phyloP scores from a whole-genome alignment of 2,797 vertebrate species.

The Silurus lanzhouensis region DNA sequence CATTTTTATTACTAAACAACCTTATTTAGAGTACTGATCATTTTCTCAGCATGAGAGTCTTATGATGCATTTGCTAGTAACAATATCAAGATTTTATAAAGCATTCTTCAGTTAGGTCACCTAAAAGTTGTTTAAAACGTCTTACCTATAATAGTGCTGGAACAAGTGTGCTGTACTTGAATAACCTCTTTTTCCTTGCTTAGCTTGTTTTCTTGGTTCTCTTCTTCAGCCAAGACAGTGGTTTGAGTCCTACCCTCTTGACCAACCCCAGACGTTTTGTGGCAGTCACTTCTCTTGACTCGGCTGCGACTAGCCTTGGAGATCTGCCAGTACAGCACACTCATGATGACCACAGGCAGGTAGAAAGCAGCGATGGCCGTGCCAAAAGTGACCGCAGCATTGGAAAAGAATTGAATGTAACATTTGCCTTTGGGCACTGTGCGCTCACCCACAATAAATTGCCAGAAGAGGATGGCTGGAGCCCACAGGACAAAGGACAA shows the following conservation, averaged over 20 bases:
- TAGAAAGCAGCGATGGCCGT: constrained; percentile 97
- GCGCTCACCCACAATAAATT: constrained; percentile 89
- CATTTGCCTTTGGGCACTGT: constrained; percentile 82
- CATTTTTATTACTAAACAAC: background rate
- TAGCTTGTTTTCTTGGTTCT: constrained; percentile 8
- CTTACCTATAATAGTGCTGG: constrained; percentile 48
- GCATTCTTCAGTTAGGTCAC: background rate
- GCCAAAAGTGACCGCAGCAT: constrained; percentile 90
- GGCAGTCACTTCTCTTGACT: constrained; percentile 67
- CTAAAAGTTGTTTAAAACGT: background rate
- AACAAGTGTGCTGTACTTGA: constrained; percentile 25
- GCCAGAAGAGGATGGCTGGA: constrained; percentile 96
- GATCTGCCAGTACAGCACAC: constrained; percentile 91
- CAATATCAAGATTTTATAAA: background rate
- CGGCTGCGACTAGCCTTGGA: constrained; percentile 92
- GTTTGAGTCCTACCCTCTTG: constrained; percentile 63
- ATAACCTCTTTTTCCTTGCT: constrained; percentile 28
- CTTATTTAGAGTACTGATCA: background rate
- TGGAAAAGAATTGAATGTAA: constrained; percentile 96
- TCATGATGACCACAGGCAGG: constrained; percentile 95
- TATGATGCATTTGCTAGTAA: background rate
- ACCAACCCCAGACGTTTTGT: constrained; percentile 73
- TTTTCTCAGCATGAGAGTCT: background rate
- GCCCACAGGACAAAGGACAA: constrained; percentile 95
- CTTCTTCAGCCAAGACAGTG: constrained; percentile 4